Conservation (phyloP, 2,113 vertebrate genomes). For the Tangachromis dhanisi region DNA sequence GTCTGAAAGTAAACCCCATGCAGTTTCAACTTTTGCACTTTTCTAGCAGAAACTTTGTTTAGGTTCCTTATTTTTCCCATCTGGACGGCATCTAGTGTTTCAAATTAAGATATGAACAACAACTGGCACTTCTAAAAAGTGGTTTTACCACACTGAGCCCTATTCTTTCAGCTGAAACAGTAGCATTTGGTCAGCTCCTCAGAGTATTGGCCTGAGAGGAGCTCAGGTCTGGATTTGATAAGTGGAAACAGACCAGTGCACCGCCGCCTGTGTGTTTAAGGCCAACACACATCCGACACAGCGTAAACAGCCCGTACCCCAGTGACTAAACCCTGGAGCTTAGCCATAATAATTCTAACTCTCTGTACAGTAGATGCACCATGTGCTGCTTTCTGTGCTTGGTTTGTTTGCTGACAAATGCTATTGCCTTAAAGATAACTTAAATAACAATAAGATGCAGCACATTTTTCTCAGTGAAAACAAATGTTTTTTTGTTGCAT, state of each 20-base stretch:
- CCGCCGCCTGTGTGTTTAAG: slow-evolving; percentile 60
- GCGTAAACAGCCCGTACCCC: slow-evolving; percentile 54
- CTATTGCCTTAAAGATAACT: slow-evolving; percentile 20
- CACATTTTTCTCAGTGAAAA: not conserved
- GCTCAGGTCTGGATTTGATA: slow-evolving; percentile 79
- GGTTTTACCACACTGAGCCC: slow-evolving; percentile 17
- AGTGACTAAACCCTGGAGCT: slow-evolving; percentile 49
- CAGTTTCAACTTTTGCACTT: not conserved
- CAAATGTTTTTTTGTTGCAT: not conserved
- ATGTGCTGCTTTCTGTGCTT: slow-evolving; percentile 23
- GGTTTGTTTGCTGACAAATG: not conserved
- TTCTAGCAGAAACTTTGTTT: not conserved
- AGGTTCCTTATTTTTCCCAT: slow-evolving; percentile 10
- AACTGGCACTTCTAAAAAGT: not conserved
- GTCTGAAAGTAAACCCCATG: not conserved
- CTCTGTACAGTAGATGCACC: slow-evolving; percentile 30
- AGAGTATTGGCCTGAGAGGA: slow-evolving; percentile 59
- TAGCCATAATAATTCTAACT: slow-evolving; percentile 39
- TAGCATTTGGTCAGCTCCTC: slow-evolving; percentile 61
- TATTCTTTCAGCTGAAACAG: slow-evolving; percentile 46
- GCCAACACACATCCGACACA: slow-evolving; percentile 71
- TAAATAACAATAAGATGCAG: not conserved
- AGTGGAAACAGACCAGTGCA: slow-evolving; percentile 79
- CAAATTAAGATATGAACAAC: slow-evolving; percentile 25
- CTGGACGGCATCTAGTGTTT: slow-evolving; percentile 24